Percentiles rank a stretch among this genome's conserved stretches.
Conservation (phyloP, 2,113 vertebrate species). For the Smithornis capensis region DNA sequence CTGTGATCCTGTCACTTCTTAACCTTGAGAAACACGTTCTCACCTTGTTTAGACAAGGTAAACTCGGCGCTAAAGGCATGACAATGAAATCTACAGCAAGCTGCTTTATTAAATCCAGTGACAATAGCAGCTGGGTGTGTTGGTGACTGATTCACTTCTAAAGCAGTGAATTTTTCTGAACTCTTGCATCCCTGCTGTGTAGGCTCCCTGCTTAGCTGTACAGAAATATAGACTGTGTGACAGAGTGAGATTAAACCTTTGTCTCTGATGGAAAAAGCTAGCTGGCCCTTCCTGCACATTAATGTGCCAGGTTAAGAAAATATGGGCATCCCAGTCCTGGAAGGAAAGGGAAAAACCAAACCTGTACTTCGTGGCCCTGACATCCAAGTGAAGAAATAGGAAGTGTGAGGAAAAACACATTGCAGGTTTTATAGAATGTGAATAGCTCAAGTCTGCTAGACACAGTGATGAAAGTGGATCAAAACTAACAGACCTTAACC, state of each 20-base stretch:
- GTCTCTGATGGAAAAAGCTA: background rate
- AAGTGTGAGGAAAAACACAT: slow-evolving; percentile 20
- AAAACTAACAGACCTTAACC: background rate
- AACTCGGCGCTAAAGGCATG: background rate
- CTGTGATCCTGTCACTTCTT: background rate
- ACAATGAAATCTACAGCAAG: background rate
- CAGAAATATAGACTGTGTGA: background rate
- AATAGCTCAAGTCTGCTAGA: slow-evolving; percentile 13
- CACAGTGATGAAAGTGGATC: background rate
- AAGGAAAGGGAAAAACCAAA: background rate
- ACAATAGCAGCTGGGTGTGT: background rate
- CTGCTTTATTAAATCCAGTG: slow-evolving; percentile 13
- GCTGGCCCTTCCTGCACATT: background rate
- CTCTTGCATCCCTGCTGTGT: background rate
- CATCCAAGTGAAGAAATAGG: background rate
- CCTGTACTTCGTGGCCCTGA: background rate
- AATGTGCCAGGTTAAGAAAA: background rate
- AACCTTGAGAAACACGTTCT: background rate
- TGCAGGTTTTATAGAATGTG: background rate
- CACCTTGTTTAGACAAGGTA: background rate
- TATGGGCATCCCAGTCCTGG: background rate
- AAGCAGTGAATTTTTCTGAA: background rate
- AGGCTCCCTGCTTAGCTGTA: background rate
- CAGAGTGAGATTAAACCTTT: background rate
- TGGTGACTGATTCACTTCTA: background rate